Evolutionary conservation across 1,140 invertebrate genomes (phyloP), one percentile per base, ranked within the genome.

Genomic region (Papilio dardanus): DNA sequence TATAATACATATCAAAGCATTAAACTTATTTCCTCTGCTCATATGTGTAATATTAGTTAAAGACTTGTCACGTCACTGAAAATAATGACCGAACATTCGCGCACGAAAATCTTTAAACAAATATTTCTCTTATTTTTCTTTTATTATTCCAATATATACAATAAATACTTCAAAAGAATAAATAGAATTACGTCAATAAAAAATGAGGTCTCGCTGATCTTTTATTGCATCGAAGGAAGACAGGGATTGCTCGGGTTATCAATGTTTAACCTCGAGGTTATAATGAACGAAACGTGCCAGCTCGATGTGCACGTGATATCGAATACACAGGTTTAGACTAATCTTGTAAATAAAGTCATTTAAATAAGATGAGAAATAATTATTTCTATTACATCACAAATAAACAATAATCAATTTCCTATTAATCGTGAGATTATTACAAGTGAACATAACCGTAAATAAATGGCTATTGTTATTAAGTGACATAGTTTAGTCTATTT

Each of bases 181-280:
- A 54, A 54, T 54, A 54, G 21, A 54, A 24, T 54, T 24, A 24
- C 50, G 12, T 28, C 54, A 62, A 16, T 62, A 62, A 62, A 62
- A 62, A 62, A 28, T 62, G 24, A 62, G 54, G 54, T 62, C 54
- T 62, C 54, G 4, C 24, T 24, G 42, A 62, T 62, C 54, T 62
- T 62, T 62, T 62, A 62, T 62, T 62, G 54, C 54, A 62, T 21
- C 54, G 54, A 62, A 62, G 54, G 24, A 62, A 54, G 50, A 54
- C 50, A 54, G 50, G 50, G 50, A 62, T 62, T 28, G 54, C 12
- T 62, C 12, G 54, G 54, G 54, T 62, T 62, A 62, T 62, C 54
- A 28, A 1, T 62, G 19, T 62, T 62, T 62, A 62, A 62, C 54
- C 54, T 30, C 54, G 24, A 62, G 54, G 54, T 62, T 62, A 62